These are phyloP conservation scores for Enchytraeus crypticus DNA, from an alignment of 2,888 invertebrate species.

Conservation along the genomic window DNA sequence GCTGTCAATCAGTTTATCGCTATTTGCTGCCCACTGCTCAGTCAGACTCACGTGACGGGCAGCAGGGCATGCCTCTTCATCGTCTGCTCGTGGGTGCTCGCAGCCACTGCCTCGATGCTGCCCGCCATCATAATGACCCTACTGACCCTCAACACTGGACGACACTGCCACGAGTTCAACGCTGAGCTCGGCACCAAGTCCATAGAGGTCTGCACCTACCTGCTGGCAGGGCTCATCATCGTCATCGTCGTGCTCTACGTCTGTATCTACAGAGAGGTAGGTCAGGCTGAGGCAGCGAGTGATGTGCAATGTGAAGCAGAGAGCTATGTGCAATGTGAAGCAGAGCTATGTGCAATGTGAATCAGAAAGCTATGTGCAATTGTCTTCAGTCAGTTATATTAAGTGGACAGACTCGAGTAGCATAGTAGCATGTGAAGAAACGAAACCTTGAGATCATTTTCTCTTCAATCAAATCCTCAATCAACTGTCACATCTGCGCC, in stretches of 20 bases:
- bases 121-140: constrained; percentile 19
- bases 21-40: constrained; percentile 27
- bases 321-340: too few species aligned
- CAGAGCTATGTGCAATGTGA: too few species aligned
- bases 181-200: constrained; percentile 16
- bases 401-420: too few species aligned
- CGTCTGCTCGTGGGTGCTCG: constrained; percentile 21
- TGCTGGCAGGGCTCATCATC: constrained; percentile 25
- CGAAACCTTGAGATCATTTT: too few species aligned
- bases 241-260: constrained; percentile 28
- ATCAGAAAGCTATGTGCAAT: too few species aligned
- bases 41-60: constrained; percentile 21
- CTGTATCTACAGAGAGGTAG: constrained; percentile 26
- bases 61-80: constrained; percentile 19
- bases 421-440: too few species aligned
- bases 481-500: too few species aligned
- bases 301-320: neutral
- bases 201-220: constrained; percentile 27
- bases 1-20: constrained; percentile 30
- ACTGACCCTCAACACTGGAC: constrained; percentile 12
- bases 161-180: constrained; percentile 17
- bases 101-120: constrained; percentile 14
- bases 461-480: too few species aligned
- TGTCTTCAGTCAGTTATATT: too few species aligned
- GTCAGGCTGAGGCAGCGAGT: neutral